Evolutionary conservation across 2,797 vertebrate species (phyloP).

Genomic region (Meda fulgida): DNA sequence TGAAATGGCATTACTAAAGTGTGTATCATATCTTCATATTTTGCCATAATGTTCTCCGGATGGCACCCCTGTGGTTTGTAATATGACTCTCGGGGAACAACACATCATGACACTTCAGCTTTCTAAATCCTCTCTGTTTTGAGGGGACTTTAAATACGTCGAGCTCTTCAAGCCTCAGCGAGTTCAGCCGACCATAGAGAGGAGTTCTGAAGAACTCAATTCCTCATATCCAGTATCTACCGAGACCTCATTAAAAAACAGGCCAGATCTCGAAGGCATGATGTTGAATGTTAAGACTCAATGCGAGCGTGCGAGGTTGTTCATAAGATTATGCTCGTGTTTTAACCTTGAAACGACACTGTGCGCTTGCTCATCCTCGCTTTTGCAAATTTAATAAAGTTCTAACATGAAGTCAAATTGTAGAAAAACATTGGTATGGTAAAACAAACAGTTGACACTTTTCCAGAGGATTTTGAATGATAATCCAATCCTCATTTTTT

Average conservation of each 20-base stretch:
- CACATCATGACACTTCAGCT: slow-evolving; percentile 47
- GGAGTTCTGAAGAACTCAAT: slow-evolving; percentile 45
- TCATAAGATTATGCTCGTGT: slow-evolving; percentile 10
- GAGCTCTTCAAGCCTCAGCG: slow-evolving; percentile 44
- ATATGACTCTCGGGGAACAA: slow-evolving; percentile 55
- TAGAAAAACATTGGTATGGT: not conserved
- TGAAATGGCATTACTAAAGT: slow-evolving; percentile 56
- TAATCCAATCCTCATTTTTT: not conserved
- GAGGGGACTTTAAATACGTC: slow-evolving; percentile 41
- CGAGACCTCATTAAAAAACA: slow-evolving; percentile 60
- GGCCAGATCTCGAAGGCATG: slow-evolving; percentile 44
- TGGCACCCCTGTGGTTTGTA: slow-evolving; percentile 54
- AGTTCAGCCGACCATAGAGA: slow-evolving; percentile 45
- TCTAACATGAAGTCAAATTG: not conserved
- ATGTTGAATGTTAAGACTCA: slow-evolving; percentile 48
- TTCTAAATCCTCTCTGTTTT: slow-evolving; percentile 49
- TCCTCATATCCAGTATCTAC: slow-evolving; percentile 47
- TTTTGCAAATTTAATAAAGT: not conserved
- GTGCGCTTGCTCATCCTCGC: not conserved
- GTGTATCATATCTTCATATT: slow-evolving; percentile 61
- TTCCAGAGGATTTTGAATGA: not conserved
- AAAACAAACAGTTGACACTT: not conserved
- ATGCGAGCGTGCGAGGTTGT: not conserved
- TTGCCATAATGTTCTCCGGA: slow-evolving; percentile 46
- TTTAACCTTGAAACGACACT: slow-evolving; percentile 30